Conservation (phyloP, 1,140 invertebrate species). For the Heliconius nattereri region DNA sequence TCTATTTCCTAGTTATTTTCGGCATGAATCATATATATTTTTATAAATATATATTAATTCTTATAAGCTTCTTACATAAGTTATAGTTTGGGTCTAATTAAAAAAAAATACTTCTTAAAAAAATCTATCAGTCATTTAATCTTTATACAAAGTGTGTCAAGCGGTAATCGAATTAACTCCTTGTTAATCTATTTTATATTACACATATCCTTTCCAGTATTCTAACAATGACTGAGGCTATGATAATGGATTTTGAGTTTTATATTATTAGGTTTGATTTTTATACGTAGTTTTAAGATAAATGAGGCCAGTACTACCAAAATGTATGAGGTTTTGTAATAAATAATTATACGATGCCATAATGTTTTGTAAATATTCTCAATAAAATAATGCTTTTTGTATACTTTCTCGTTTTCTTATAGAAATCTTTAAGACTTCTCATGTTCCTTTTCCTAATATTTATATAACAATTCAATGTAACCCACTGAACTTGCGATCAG, state of each 20-base stretch:
- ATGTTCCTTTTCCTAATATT: not conserved
- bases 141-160: too few species aligned
- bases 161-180: too few species aligned
- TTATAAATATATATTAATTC: too few species aligned
- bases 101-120: too few species aligned
- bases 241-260: constrained; percentile 50
- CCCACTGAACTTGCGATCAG: too few species aligned
- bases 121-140: too few species aligned
- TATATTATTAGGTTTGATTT: constrained; percentile 23
- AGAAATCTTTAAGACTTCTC: not conserved
- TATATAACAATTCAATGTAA: not conserved
- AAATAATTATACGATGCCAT: constrained; percentile 18
- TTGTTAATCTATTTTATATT: too few species aligned
- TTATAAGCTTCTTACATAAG: too few species aligned
- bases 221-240: constrained; percentile 45
- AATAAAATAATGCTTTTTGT: constrained; percentile 39
- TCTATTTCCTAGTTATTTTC: too few species aligned
- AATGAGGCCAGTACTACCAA: constrained; percentile 36
- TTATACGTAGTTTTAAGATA: constrained; percentile 14
- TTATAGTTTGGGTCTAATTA: too few species aligned
- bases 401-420: not conserved
- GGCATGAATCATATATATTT: too few species aligned
- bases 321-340: constrained; percentile 30
- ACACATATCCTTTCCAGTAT: not conserved
- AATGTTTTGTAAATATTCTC: constrained; percentile 29